Conservation (phyloP, 2,797 vertebrate species). For the Trachops cirrhosus region DNA sequence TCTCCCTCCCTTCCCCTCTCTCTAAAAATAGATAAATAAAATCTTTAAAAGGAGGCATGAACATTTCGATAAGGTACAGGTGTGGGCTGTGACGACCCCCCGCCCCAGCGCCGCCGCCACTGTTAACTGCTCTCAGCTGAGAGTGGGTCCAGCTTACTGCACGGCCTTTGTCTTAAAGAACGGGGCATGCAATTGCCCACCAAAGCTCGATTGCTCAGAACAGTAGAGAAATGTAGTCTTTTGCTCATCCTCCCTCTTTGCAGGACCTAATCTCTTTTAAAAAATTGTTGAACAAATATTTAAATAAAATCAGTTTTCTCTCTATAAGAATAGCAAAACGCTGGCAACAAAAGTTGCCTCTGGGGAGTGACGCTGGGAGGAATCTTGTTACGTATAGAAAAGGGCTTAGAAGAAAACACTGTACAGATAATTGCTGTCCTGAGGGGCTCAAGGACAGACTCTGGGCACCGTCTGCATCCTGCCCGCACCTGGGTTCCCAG, state of each 20-base stretch:
- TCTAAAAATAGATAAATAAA: not conserved
- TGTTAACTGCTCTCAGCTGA: conserved; percentile 27
- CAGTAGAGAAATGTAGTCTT: not conserved
- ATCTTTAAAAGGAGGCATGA: not conserved
- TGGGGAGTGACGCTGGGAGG: conserved; percentile 43
- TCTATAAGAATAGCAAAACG: conserved; percentile 57
- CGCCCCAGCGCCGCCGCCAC: not conserved
- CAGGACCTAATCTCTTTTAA: conserved; percentile 52
- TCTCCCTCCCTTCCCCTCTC: not conserved
- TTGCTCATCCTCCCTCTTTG: not conserved
- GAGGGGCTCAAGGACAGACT: not conserved
- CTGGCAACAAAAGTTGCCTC: conserved; percentile 52
- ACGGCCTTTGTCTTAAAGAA: conserved; percentile 24
- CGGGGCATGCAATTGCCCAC: not conserved
- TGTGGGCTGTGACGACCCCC: not conserved
- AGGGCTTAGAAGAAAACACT: conserved; percentile 46
- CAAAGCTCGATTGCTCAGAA: not conserved
- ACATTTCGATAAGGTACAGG: not conserved
- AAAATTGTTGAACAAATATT: conserved; percentile 68
- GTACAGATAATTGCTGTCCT: conserved; percentile 20
- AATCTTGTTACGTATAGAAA: conserved; percentile 60
- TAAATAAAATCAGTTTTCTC: conserved; percentile 64
- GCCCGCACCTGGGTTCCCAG: not conserved
- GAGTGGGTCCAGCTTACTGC: not conserved
- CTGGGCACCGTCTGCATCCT: not conserved